Conservation (phyloP, 2,113 vertebrate species). For the Prinia subflava region DNA sequence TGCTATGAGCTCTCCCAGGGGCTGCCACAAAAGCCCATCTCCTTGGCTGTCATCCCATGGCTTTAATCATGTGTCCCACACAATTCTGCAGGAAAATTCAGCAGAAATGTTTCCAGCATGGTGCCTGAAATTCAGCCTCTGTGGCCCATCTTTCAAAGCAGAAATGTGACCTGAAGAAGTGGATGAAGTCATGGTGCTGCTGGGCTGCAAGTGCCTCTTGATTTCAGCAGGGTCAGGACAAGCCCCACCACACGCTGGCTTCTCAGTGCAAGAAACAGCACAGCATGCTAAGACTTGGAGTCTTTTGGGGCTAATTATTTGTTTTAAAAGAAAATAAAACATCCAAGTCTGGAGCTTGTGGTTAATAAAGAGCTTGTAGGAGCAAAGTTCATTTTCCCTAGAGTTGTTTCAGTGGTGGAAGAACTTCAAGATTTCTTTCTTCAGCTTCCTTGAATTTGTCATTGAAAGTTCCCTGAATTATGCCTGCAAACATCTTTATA, state of each 20-base stretch:
- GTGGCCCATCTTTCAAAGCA: not conserved
- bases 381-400: not conserved
- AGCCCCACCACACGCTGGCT: not conserved
- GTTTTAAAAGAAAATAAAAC: not conserved
- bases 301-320: not conserved
- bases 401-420: not conserved
- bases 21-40: not conserved
- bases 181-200: not conserved
- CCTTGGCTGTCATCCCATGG: not conserved
- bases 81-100: not conserved
- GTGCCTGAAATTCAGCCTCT: not conserved
- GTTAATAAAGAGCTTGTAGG: not conserved
- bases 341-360: not conserved
- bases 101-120: not conserved
- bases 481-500: conserved; percentile 34
- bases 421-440: not conserved
- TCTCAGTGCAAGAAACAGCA: not conserved
- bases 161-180: not conserved
- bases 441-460: not conserved
- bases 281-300: not conserved
- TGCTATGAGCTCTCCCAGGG: conserved; percentile 21
- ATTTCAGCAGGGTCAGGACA: not conserved
- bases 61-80: conserved; percentile 20
- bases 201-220: not conserved
- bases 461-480: not conserved